Base-by-base conservation (phyloP, 2,888 invertebrate species). In the Rutpela maculata region DNA sequence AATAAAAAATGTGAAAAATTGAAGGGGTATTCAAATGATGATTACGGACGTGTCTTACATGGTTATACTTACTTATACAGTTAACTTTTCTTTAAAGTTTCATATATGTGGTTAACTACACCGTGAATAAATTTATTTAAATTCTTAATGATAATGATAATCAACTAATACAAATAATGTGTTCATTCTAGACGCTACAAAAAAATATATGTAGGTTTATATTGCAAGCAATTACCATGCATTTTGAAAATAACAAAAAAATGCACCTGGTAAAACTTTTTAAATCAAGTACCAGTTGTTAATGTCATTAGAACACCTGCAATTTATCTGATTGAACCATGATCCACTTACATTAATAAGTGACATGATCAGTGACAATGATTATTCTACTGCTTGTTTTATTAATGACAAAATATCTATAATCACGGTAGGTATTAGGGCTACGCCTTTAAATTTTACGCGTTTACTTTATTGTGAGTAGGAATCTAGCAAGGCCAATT, bases 341-440 rank as follows among this genome's bases (percentile, higher is more conserved):
- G 65, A 65, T 65, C 65, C 18, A 65, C 38, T 65, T 65, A 65
- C 65, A 65, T 65, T 65, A 38, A 62, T 31, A 62, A 31, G 6
- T 59, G 3, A 18, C 18, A 19, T 59, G 22, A 5, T 19, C 59
- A 59, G 0, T n/a, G n/a, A 62, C 62, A 35, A 17, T 31, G 12
- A n/a, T 62, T 31, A 62, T 31, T 31, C 22, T 31, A 31, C 9
- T n/a, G 2, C 62, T n/a, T 12, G 7, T 43, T 26, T 15, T 43
- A 43, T 43, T 26, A 31, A 62, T 31, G 12, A 62, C 12, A 31
- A 31, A 15, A 22, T 62, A 22, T 59, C 43, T 43, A 43, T 12
- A 43, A n/a, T n/a, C 7, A 7, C n/a, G n/a, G 50, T 15, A 50
- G 11, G 50, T 50, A 50, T 15, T 15, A 1, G 0, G 15, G 6